phyloP scores from a whole-genome alignment of 2,888 invertebrate species.

The Drosophila rellima region DNA sequence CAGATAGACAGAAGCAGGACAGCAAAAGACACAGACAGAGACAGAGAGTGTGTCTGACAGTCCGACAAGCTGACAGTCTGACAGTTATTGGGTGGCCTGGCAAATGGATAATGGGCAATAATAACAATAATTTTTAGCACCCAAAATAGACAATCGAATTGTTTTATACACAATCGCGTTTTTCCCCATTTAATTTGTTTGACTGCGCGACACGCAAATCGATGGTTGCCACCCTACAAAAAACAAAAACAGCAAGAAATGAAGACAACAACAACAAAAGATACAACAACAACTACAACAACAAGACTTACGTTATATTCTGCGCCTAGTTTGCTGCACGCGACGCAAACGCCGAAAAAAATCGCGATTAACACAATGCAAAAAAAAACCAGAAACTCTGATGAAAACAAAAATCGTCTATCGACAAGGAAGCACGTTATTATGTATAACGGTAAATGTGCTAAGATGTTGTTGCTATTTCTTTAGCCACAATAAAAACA shows the following conservation, averaged over 20 bases:
- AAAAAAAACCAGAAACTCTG: conserved; percentile 22
- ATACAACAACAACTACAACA: conserved; percentile 31
- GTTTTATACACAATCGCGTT: conserved; percentile 50
- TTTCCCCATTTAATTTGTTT: conserved; percentile 64
- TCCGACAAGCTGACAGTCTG: conserved; percentile 23
- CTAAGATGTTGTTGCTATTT: conserved; percentile 42
- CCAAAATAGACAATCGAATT: conserved; percentile 51
- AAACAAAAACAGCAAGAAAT: conserved; percentile 8
- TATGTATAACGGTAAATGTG: conserved; percentile 63
- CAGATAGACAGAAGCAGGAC: not conserved
- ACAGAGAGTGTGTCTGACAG: not conserved
- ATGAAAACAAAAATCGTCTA: conserved; percentile 27
- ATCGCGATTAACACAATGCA: conserved; percentile 34
- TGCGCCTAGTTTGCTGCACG: conserved; percentile 74
- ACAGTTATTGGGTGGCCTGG: conserved; percentile 54
- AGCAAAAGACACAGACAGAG: conserved; percentile 4
- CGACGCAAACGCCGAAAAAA: conserved; percentile 58
- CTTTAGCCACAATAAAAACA: conserved; percentile 10
- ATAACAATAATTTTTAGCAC: conserved; percentile 60
- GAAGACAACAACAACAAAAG: conserved; percentile 9
- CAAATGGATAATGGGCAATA: conserved; percentile 47
- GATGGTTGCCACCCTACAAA: conserved; percentile 68
- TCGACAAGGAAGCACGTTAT: conserved; percentile 77
- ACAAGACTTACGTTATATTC: conserved; percentile 68
- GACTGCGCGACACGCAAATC: conserved; percentile 75